Base-by-base conservation (phyloP, 1,140 invertebrate genomes). In the Zeugodacus cucurbitae region DNA sequence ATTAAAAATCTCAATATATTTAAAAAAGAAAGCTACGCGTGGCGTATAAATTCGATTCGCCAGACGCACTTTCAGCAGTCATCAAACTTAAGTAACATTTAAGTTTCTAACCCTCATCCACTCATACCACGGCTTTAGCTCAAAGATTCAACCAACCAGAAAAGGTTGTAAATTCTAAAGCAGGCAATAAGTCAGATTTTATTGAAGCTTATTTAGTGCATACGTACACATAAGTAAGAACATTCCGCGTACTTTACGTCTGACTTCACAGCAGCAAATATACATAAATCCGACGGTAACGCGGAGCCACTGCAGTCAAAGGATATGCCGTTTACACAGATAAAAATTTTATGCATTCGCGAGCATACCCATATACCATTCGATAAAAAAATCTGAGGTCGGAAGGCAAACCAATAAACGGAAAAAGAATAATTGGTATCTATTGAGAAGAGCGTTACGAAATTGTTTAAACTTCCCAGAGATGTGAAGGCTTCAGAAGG, bases 121-220 rank as follows among this genome's bases (percentile, higher is more conserved):
- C 34, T 32, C 32, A 20, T 22, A 74, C 32, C 22, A n/a, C 4
- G 67, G 22, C 6, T 41, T 41, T 34, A 37, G 32, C 34, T 37
- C 34, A 20, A 32, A 29, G 3, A 34, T n/a, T 74, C 67, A 34
- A 37, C 22, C 34, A 22, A n/a, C 17, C 32, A 74, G 14, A 22
- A 74, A 74, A 74, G 5, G 67, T 32, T 37, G 34, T 74, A 74
- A 74, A 74, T 74, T 74, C 67, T 17, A 74, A 74, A 22, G 67
- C 67, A 74, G 67, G 3, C 67, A 74, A 74, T 74, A 74, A 74
- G 29, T 41, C 34, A 74, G 67, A 41, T 74, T 74, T n/a, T 74
- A 74, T 74, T 74, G 67, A 14, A 74, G 34, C 67, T 74, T 74
- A n/a, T 74, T 37, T 74, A n/a, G 34, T 37, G 67, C 29, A 11